Percentiles rank a stretch among this genome's conserved stretches.
phyloP scores from a whole-genome alignment of 2,113 vertebrate genomes.

The Alethe castanea region DNA sequence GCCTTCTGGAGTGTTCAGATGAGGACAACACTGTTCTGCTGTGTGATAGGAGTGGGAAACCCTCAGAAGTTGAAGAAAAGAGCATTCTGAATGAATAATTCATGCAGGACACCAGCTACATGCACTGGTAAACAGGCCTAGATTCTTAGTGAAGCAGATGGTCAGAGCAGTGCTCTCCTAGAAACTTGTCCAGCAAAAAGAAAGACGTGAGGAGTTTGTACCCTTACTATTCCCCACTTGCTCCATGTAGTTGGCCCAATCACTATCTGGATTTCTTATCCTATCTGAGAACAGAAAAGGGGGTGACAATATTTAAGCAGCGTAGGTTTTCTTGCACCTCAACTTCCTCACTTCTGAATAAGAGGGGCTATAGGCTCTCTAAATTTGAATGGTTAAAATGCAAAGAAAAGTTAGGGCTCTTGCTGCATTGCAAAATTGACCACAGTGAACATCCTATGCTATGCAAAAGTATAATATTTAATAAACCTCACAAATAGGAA shows the following conservation, averaged over 20 bases:
- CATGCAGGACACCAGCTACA: accelerated
- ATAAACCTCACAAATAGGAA: neutral
- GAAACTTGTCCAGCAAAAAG: neutral
- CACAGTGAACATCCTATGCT: neutral
- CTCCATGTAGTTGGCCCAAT: neutral
- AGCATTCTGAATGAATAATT: neutral
- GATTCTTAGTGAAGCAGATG: neutral
- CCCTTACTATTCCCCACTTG: neutral
- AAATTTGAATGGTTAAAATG: neutral
- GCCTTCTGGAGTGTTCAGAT: neutral
- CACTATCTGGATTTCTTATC: neutral
- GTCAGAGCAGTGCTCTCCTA: neutral
- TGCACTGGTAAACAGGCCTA: neutral
- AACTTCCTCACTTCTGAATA: neutral
- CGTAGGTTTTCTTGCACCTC: neutral
- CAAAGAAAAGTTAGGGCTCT: neutral
- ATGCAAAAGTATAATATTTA: neutral
- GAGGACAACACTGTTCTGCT: neutral
- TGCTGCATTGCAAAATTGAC: neutral
- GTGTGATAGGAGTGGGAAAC: neutral
- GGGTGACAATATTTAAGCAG: neutral
- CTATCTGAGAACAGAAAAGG: neutral
- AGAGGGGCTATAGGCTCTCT: neutral
- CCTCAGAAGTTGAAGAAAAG: neutral
- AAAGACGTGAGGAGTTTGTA: neutral